A percentile compares a stretch with the other conserved stretches of the same genome.
Evolutionary conservation across 2,797 vertebrate species (phyloP).

Genomic region (Manis pentadactyla): DNA sequence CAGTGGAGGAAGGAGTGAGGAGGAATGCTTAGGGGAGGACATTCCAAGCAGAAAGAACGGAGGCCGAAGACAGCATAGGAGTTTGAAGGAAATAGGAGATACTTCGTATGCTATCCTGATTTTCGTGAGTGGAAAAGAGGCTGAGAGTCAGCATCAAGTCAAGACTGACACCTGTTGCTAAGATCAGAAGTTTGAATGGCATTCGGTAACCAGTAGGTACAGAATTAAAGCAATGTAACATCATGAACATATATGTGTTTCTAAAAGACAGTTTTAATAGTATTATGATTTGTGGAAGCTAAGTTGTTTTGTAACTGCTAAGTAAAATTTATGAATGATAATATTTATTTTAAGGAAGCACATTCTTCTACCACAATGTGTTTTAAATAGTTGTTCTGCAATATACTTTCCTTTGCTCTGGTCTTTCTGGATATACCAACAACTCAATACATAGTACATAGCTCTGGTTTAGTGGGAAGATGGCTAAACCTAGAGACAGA

Average conservation of each 20-base stretch:
- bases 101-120: not conserved
- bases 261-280: not conserved
- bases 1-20: not conserved
- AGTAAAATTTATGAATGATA: not conserved
- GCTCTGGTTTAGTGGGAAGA: not conserved
- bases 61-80: not conserved
- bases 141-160: not conserved
- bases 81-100: not conserved
- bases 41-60: not conserved
- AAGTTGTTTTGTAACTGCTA: not conserved
- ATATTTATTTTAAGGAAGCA: not conserved
- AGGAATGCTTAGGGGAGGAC: not conserved
- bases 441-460: not conserved
- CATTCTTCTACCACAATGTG: not conserved
- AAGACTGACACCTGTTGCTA: not conserved
- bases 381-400: not conserved
- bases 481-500: not conserved
- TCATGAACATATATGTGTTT: not conserved
- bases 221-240: not conserved
- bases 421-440: not conserved
- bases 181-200: constrained; percentile 25
- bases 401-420: not conserved
- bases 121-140: not conserved
- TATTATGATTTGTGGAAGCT: not conserved
- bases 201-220: not conserved